Evolutionary conservation across 2,797 vertebrate species (phyloP).

Genomic region (Pteronotus mesoamericanus): DNA sequence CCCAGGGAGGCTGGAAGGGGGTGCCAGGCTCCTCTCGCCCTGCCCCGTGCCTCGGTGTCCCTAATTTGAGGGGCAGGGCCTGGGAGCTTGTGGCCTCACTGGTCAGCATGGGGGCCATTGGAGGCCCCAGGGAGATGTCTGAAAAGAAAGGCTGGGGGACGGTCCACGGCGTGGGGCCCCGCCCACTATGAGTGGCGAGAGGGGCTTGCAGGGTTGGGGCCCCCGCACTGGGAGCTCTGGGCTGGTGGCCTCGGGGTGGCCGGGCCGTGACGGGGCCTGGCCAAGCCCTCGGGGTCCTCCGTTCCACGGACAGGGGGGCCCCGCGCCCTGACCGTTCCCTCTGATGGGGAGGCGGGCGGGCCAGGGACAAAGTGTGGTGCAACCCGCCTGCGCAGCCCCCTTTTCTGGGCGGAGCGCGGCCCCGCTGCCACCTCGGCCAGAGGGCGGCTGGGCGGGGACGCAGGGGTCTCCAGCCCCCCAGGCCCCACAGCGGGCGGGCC

Average conservation of each 20-base stretch:
- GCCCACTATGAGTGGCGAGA: rapidly evolving
- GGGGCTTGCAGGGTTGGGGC: rapidly evolving
- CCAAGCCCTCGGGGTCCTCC: background rate
- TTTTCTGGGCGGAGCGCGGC: background rate
- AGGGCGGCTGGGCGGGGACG: background rate
- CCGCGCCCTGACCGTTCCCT: background rate
- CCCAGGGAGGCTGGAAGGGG: background rate
- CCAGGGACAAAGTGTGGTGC: no score
- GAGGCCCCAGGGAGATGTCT: rapidly evolving
- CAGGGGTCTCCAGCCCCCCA: background rate
- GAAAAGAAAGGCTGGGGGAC: background rate
- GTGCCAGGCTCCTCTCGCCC: background rate
- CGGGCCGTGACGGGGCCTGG: rapidly evolving
- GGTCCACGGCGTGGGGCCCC: rapidly evolving
- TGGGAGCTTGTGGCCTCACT: background rate
- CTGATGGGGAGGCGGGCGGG: rapidly evolving
- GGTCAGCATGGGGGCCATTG: background rate
- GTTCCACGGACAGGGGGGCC: rapidly evolving
- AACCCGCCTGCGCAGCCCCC: background rate
- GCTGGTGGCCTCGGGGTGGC: background rate
- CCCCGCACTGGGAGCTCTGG: rapidly evolving
- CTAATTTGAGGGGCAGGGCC: background rate
- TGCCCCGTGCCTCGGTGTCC: background rate
- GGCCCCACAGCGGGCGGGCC: background rate
- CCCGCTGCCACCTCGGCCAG: background rate